Conservation (phyloP, 2,888 invertebrate species). For the Oscheius sp. region DNA sequence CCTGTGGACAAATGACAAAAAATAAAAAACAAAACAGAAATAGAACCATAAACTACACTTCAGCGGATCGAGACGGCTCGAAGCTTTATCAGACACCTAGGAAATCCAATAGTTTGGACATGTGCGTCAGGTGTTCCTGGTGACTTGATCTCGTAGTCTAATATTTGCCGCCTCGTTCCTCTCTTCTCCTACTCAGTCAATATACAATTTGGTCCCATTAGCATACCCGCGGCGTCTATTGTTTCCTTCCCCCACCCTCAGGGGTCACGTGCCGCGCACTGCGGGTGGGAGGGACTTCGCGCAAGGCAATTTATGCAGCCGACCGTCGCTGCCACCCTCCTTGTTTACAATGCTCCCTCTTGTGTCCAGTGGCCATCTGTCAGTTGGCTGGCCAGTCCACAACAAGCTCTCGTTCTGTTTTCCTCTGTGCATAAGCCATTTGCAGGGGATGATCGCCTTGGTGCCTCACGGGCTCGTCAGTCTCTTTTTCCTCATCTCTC, state of each 20-base stretch:
- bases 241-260: background rate
- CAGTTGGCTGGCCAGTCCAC: background rate
- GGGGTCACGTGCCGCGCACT: slow-evolving; percentile 2
- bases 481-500: slow-evolving; percentile 44
- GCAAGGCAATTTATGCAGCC: slow-evolving; percentile 14
- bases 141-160: slow-evolving; percentile 12
- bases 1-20: too few relatives aligned
- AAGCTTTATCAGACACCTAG: too few relatives aligned
- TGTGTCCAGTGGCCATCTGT: slow-evolving; percentile 22
- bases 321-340: slow-evolving; percentile 21
- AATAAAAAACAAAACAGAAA: too few relatives aligned
- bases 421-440: background rate
- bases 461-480: slow-evolving; percentile 46
- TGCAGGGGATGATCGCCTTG: slow-evolving; percentile 25
- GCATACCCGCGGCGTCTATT: slow-evolving; percentile 10
- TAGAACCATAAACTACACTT: too few relatives aligned
- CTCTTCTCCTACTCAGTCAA: background rate
- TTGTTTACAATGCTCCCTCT: slow-evolving; percentile 25
- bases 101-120: background rate
- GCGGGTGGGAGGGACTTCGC: slow-evolving; percentile 5
- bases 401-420: background rate
- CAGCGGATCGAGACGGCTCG: too few relatives aligned
- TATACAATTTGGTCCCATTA: slow-evolving; percentile 18
- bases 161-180: slow-evolving; percentile 21
- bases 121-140: slow-evolving; percentile 11